Percentiles rank a stretch among this genome's conserved stretches.
Evolutionary conservation across 2,797 vertebrate species (phyloP).

Genomic region (Cossypha caffra): DNA sequence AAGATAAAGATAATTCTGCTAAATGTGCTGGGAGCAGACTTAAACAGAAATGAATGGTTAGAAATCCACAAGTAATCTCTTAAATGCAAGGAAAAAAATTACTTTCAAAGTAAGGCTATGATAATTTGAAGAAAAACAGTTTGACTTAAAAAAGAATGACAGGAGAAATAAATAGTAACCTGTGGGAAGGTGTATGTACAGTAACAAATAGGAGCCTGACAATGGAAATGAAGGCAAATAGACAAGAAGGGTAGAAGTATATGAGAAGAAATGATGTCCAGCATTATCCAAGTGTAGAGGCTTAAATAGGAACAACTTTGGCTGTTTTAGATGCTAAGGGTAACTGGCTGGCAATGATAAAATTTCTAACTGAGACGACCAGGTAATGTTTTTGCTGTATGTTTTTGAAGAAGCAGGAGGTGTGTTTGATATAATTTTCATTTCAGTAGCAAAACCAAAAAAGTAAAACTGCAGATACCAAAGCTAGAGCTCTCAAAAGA

Average conservation of each 20-base stretch:
- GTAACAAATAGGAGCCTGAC: background rate
- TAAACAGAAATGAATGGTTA: background rate
- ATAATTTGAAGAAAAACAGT: background rate
- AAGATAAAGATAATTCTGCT: slow-evolving; percentile 15
- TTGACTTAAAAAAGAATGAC: background rate
- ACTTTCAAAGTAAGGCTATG: background rate
- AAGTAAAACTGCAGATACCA: background rate
- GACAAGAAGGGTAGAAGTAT: background rate
- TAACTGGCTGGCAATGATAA: background rate
- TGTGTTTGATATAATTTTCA: background rate
- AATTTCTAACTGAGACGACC: background rate
- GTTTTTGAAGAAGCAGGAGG: background rate
- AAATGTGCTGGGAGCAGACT: background rate
- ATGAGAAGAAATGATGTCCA: background rate
- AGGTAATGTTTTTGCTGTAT: background rate
- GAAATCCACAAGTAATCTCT: background rate
- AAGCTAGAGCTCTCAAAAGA: background rate
- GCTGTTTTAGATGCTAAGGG: background rate
- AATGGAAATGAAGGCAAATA: background rate
- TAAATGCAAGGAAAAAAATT: background rate
- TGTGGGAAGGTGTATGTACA: background rate
- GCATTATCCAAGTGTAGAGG: background rate
- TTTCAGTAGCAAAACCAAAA: background rate
- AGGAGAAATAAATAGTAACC: background rate
- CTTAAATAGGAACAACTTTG: background rate